Base-by-base conservation (phyloP, 2,888 invertebrate species). In the Andrena chrysosceles region DNA sequence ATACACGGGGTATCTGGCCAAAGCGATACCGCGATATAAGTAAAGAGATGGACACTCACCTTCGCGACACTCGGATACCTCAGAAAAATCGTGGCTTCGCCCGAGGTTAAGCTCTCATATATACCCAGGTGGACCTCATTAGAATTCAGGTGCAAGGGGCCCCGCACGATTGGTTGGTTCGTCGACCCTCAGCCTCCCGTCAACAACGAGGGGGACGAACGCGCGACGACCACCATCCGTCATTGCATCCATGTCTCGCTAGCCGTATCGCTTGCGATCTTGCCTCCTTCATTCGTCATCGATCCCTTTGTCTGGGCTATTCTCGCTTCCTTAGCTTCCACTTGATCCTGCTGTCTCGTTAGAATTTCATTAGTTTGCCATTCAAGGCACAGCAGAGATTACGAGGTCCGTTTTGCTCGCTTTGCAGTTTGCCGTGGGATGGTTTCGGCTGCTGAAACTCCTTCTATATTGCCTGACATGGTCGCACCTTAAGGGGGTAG, bases 141-240 rank as follows among this genome's bases (percentile, higher is more conserved):
- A 92, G 90, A 92, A 93, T 93, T 93, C 93, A 92, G 91, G 91
- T 92, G 90, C 90, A 92, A 90, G 89, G 89, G 90, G 87, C 68
- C 85, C 84, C 85, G 85, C 89, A 91, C 90, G 91, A 93, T 93
- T 93, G 93, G 93, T 85, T 92, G 89, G 93, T 93, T 93, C 93
- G 91, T 90, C 93, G 93, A 93, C 92, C 93, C 88, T 90, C 87
- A 87, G 87, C 80, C 89, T 89, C 90, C 89, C 90, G 85, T 85
- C 66, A 26, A 49, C 81, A 33, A 67, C 67, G 77, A 81, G 72
- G 70, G 77, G 79, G 80, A 77, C 77, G 66, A 60, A 76, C 76
- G 59, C 62, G 60, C 60, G 60, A 33, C 72, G 48, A 79, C 60
- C 69, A 60, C 59, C 66, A 84, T 81, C 69, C 64, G 59, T 88